Evolutionary conservation across 1,140 invertebrate species (phyloP).

Genomic region (honey bee (Apis mellifera)): Amel_HAv3.1 CM009941.2:10296001-10296500

Average conservation of each 20-base stretch:
- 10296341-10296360: not conserved
- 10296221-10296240: not conserved
- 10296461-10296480: slow-evolving; percentile 1
- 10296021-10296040: slow-evolving; percentile 43
- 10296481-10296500: not conserved
- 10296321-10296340: too few species aligned
- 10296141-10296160: slow-evolving; percentile 35
- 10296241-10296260: not conserved
- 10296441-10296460: slow-evolving; percentile 70
- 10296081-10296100: not conserved
- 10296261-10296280: not conserved
- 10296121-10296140: slow-evolving; percentile 47
- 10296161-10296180: slow-evolving; percentile 31
- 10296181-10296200: slow-evolving; percentile 42
- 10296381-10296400: slow-evolving; percentile 42
- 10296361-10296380: slow-evolving; percentile 10
- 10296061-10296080: slow-evolving; percentile 8
- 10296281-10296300: not conserved
- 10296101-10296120: not conserved
- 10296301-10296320: not conserved
- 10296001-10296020: slow-evolving; percentile 72
- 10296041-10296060: slow-evolving; percentile 55
- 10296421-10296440: slow-evolving; percentile 70
- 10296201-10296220: slow-evolving; percentile 15
- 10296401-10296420: slow-evolving; percentile 60